These are phyloP conservation scores for Gulo gulo DNA, from an alignment of 2,113 vertebrate genomes.

Conservation along the genomic window DNA sequence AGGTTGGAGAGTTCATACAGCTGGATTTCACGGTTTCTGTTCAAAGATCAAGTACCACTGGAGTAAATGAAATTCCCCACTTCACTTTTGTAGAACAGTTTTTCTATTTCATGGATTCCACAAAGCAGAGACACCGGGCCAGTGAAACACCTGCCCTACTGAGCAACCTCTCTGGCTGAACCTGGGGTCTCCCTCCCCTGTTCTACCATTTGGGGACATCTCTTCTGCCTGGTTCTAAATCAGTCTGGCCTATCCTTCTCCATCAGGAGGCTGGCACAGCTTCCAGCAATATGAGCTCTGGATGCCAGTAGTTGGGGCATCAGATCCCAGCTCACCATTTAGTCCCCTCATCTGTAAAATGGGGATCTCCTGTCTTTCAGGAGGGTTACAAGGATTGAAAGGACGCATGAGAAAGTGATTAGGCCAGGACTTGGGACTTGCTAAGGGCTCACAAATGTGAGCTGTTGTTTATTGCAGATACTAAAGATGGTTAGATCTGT, in stretches of 20 bases:
- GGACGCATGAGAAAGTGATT: background rate
- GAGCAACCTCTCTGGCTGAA: background rate
- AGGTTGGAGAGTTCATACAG: constrained; percentile 86
- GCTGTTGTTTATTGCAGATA: background rate
- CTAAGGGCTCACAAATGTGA: background rate
- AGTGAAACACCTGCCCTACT: no score
- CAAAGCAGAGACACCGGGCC: background rate
- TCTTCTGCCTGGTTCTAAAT: background rate
- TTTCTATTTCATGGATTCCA: background rate
- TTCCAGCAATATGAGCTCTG: background rate
- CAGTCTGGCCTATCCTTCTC: background rate
- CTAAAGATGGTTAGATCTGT: background rate
- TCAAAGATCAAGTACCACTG: background rate
- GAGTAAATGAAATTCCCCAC: background rate
- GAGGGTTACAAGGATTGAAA: background rate
- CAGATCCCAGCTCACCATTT: background rate
- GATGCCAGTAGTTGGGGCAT: no score
- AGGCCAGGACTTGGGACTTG: background rate
- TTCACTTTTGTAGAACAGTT: background rate
- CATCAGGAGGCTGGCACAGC: background rate
- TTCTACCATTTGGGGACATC: background rate
- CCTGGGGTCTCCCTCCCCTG: background rate
- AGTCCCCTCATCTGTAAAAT: background rate
- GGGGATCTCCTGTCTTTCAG: background rate
- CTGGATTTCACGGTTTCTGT: constrained; percentile 86